Base-by-base conservation (phyloP, 2,797 vertebrate genomes). In the Spinibarbus caldwelli region DNA sequence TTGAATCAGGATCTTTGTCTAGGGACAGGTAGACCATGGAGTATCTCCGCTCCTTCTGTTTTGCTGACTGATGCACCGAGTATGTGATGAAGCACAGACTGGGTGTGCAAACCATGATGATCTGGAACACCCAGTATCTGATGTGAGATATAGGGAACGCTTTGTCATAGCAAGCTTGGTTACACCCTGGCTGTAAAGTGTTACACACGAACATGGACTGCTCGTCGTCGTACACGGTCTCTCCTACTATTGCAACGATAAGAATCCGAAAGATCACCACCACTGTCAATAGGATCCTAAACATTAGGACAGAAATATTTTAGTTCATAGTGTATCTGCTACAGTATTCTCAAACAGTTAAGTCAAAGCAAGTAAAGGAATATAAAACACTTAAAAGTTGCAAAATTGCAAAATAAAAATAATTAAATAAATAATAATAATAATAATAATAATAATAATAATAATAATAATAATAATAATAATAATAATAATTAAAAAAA, bases 221-320 rank as follows among this genome's bases (percentile, higher is more conserved):
- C 90, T 98, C 97, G 80, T 98, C 97, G 78, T 98, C 96, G 91
- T 98, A 98, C 90, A 98, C 97, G 14, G 97, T 98, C 94, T 98
- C 97, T 86, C 97, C 97, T 29, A 98, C 96, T 67, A 98, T 98
- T 54, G 97, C 97, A 92, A 98, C 97, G n/a, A 98, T 97, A 89
- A 98, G 95, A 87, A 98, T 98, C 92, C 97, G 94, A 95, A 98
- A 98, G 94, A 98, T 98, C 95, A 98, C 97, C 93, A 98, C 97
- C 93, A 98, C 97, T 15, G 97, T 98, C 93, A 98, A 94, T 92
- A 98, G 94, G 93, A 98, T 98, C 96, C 97, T 98, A 90, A 79
- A 88, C 45, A 38, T 15, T 78, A 78, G 90, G 86, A 91, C 87
- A 91, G 1, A 90, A 90, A 93, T 12, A 79, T 38, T 62, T 36